Evolutionary conservation across 2,888 invertebrate species (phyloP).

Genomic region (Noctua janthe): DNA sequence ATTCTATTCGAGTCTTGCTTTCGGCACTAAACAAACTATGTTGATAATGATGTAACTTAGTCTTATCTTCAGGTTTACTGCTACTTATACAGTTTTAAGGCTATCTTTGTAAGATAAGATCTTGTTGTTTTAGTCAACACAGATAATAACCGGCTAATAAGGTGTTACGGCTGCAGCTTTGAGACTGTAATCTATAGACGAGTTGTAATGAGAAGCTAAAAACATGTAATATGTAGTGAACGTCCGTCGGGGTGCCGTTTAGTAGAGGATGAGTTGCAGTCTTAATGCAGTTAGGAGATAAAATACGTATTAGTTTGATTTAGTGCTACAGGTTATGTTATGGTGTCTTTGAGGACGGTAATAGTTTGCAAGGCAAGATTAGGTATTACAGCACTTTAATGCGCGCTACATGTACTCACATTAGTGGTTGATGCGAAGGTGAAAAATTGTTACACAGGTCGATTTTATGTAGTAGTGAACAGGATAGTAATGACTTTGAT

Average conservation of each 20-base stretch:
- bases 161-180: slow-evolving; percentile 10
- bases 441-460: background rate
- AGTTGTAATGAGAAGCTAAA: background rate
- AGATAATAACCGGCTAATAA: slow-evolving; percentile 40
- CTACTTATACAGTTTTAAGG: slow-evolving; percentile 33
- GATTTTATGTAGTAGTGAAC: background rate
- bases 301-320: background rate
- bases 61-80: slow-evolving; percentile 30
- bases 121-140: slow-evolving; percentile 39
- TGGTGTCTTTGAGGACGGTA: too few species aligned
- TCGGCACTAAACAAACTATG: background rate
- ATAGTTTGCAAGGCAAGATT: too few species aligned
- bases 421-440: background rate
- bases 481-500: background rate
- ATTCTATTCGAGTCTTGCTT: slow-evolving; percentile 24
- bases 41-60: slow-evolving; percentile 45
- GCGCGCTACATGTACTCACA: background rate
- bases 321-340: background rate
- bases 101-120: slow-evolving; percentile 50
- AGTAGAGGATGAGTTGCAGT: background rate
- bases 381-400: background rate
- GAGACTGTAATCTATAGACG: slow-evolving; percentile 4
- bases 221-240: background rate
- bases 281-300: background rate
- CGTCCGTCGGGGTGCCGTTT: background rate